A percentile compares a stretch with the other conserved stretches of the same genome.
Evolutionary conservation across 53 echinoderm and acorn worm species (phyloP).

Genomic region (Apostichopus leukothele): DNA sequence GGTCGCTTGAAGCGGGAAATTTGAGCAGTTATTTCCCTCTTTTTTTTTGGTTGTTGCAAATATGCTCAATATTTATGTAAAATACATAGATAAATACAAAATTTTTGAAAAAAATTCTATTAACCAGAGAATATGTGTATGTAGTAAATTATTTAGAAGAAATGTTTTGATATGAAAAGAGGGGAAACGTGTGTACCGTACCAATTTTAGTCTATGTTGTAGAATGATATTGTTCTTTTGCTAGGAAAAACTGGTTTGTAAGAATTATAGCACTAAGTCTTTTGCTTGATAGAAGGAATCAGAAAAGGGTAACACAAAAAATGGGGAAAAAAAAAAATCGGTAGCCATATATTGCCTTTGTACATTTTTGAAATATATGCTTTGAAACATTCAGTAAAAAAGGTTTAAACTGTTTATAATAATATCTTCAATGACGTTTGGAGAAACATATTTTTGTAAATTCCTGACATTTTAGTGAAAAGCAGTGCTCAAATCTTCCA

Average conservation of each 20-base stretch:
- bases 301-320: background rate
- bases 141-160: slow-evolving; percentile 49
- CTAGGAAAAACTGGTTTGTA: slow-evolving; percentile 8
- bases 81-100: slow-evolving; percentile 2
- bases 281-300: background rate
- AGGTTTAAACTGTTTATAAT: slow-evolving; percentile 14
- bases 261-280: background rate
- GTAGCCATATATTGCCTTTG: slow-evolving; percentile 51
- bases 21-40: background rate
- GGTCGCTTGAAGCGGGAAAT: background rate
- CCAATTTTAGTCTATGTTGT: slow-evolving; percentile 30
- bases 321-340: slow-evolving; percentile 12
- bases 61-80: background rate
- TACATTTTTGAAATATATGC: slow-evolving; percentile 39
- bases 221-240: background rate
- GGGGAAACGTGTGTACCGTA: background rate
- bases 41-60: background rate
- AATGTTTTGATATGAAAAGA: background rate
- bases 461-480: background rate
- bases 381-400: slow-evolving; percentile 21
- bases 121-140: slow-evolving; percentile 47
- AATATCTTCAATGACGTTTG: slow-evolving; percentile 3
- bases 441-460: slow-evolving; percentile 11
- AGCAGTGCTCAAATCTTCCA: slow-evolving; percentile 8
- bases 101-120: slow-evolving; percentile 8